Evolutionary conservation across 2,888 invertebrate genomes (phyloP).

Genomic region (Holacanthella duospinosa): DNA sequence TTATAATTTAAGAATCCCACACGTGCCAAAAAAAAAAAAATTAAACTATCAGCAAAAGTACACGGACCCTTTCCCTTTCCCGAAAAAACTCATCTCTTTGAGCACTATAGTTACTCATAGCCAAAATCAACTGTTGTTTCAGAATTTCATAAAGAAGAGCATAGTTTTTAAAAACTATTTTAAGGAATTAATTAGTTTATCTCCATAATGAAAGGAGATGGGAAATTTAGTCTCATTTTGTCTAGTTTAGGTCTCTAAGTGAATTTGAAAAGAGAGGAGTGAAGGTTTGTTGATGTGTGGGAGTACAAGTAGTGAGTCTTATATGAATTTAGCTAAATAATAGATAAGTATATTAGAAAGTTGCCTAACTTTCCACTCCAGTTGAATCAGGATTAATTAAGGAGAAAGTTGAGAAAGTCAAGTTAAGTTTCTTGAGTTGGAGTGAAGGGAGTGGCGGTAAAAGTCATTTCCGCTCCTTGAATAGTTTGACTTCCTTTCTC

Average conservation of each 20-base stretch:
- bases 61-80: too few relatives aligned
- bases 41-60: too few relatives aligned
- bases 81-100: too few relatives aligned
- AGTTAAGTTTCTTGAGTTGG: not conserved
- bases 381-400: not conserved
- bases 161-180: too few relatives aligned
- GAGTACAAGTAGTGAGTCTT: not conserved
- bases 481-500: not conserved
- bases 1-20: too few relatives aligned
- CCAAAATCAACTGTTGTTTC: too few relatives aligned
- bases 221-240: too few relatives aligned
- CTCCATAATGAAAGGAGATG: too few relatives aligned
- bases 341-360: not conserved
- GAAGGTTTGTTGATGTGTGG: not conserved
- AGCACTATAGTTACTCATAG: too few relatives aligned
- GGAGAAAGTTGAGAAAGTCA: not conserved
- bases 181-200: too few relatives aligned
- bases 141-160: too few relatives aligned
- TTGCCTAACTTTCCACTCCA: not conserved
- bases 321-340: not conserved
- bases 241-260: not conserved
- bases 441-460: not conserved
- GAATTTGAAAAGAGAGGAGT: not conserved
- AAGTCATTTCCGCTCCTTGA: not conserved
- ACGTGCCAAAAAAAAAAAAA: too few relatives aligned